Evolutionary conservation across 2,797 vertebrate genomes (phyloP).

Genomic region (Sebastes itinus): DNA sequence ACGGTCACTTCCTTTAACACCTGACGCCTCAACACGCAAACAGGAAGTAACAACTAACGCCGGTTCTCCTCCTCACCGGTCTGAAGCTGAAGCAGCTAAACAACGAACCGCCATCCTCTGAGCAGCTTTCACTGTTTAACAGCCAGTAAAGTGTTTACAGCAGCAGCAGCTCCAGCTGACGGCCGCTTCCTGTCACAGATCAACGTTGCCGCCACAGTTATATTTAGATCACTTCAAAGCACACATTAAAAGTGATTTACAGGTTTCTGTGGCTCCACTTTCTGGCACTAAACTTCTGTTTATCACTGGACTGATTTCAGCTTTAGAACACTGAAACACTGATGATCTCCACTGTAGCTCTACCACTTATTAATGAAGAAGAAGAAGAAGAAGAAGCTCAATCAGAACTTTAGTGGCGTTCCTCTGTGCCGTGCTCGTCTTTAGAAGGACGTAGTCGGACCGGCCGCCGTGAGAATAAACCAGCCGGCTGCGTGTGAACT

Average conservation of each 20-base stretch:
- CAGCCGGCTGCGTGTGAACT: too few species aligned
- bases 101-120: too few species aligned
- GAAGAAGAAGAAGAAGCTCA: too few species aligned
- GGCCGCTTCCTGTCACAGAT: constrained; percentile 24
- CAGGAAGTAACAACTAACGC: constrained; percentile 12
- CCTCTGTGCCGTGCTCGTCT: too few species aligned
- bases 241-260: constrained; percentile 9
- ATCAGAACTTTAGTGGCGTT: too few species aligned
- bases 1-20: not conserved
- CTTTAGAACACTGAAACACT: not conserved
- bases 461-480: too few species aligned
- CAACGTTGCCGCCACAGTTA: not conserved
- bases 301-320: not conserved
- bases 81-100: too few species aligned
- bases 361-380: too few species aligned
- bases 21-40: not conserved
- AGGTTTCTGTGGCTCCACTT: not conserved
- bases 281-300: not conserved
- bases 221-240: constrained; percentile 35
- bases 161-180: not conserved
- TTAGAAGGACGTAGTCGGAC: too few species aligned
- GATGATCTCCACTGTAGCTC: too few species aligned
- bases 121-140: too few species aligned
- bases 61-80: not conserved
- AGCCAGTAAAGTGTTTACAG: not conserved